Evolutionary conservation across 2,888 invertebrate species (phyloP), one percentile per base, ranked within the genome.

Genomic region (Pollenia amentaria): DNA sequence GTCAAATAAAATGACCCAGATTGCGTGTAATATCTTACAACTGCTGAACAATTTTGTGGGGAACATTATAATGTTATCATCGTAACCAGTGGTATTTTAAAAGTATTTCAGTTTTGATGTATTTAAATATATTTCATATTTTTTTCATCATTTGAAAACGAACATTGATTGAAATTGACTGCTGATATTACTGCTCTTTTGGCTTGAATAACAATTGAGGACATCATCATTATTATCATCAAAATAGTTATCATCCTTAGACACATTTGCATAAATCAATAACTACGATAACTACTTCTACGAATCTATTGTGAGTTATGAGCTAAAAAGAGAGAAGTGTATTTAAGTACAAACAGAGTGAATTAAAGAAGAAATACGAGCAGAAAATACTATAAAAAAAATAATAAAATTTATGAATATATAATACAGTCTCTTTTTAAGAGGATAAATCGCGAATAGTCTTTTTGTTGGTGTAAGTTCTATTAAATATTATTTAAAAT

Each of bases 101-200:
- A 42, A 70, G 10, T 42, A 53, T 60, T 44, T 18, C 2, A 46
- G 57, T 69, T 29, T 67, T 55, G 3, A 55, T 29, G 29, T 53
- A 42, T 67, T 38, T 21, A 21, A 6, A 53, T 40, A 51, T 64
- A 48, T 21, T 53, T 40, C 2, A 51, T 40, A 21, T 48, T 40
- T 64, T 62, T 12, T 29, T 40, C 18, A 16, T 53, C 53, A 6
- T 1, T 44, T 65, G 18, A 53, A 62, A 60, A 38, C 9, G 69
- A 82, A 85, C 62, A 82, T 62, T 82, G 85, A 85, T 82, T 82
- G 42, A 40, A 73, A 69, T 55, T 38, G 69, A 85, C 77, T 73
- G 44, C 44, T 62, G 48, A 42, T 38, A 42, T 60, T 67, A 42
- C 29, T 72, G 72, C 29, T 67, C 55, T 46, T 84, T 55, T 70